Evolutionary conservation across 2,797 vertebrate genomes (phyloP), one percentile per base, ranked within the genome.

Genomic region (Acipenser ruthenus): DNA sequence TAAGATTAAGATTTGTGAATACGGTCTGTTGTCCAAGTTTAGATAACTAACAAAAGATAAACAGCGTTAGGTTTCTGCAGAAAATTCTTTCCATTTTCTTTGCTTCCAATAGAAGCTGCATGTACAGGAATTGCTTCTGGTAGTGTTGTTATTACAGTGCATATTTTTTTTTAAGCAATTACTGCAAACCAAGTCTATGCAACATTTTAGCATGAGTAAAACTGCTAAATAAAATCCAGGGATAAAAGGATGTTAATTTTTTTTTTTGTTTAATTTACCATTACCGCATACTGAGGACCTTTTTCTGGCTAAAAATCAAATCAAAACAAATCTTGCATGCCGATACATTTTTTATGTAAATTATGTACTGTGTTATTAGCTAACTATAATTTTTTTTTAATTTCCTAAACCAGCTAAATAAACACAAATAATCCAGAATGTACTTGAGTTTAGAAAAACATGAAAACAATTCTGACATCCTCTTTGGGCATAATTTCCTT

Each of bases 281-380:
- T 69, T 75, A 65, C 69, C 65, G 75, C 23, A 37, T 3, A 37
- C 23, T 37, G 75, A 79, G 66, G 79, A 77, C 71, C 72, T 65
- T 70, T 70, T 72, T 74, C 77, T 80, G 79, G 83, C 79, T 74
- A 70, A 61, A 82, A 82, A 81, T 76, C 71, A 70, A 74, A 63
- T 63, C n/a, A n/a, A 72, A 75, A 69, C 74, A 74, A 48, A 68
- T 74, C 72, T 73, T 74, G 63, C 72, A 79, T 75, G 77, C 76
- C 77, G 82, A 79, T 84, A 87, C 79, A 86, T 87, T 82, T 74
- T 74, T 68, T 69, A 64, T 83, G 79, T 86, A 79, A 86, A 87
- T 88, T 75, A 86, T 86, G 75, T 68, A 85, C 66, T 65, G 49
- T 78, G 74, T 82, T 77, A 85, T 85, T 78, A 78, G 76, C 83